A percentile compares a stretch with the other conserved stretches of the same genome.
Evolutionary conservation across 2,888 invertebrate species (phyloP).

Genomic region (Neoscelio sp.): DNA sequence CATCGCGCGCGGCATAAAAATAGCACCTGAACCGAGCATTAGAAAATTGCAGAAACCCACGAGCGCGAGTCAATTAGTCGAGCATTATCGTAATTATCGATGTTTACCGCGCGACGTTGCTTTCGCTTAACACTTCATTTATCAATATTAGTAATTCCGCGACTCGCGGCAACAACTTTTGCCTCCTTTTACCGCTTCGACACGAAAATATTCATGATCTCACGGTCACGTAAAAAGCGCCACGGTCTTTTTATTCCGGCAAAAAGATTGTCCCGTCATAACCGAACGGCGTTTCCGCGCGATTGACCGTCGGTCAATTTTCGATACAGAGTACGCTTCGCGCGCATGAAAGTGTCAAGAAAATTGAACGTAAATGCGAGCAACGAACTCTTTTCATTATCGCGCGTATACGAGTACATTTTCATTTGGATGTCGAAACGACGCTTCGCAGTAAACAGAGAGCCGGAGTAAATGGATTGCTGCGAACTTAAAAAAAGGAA

Average conservation of each 20-base stretch:
- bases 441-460: slow-evolving; percentile 46
- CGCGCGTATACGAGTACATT: slow-evolving; percentile 7
- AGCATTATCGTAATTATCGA: slow-evolving; percentile 31
- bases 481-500: slow-evolving; percentile 42
- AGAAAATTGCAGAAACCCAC: slow-evolving; percentile 19
- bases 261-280: no score
- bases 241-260: no score
- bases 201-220: background rate
- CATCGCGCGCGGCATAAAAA: slow-evolving; percentile 5
- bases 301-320: no score
- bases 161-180: background rate
- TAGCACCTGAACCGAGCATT: background rate
- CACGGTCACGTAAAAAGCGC: background rate
- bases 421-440: slow-evolving; percentile 55
- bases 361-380: no score
- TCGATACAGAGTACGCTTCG: no score
- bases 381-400: no score
- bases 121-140: slow-evolving; percentile 35
- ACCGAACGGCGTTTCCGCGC: no score
- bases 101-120: slow-evolving; percentile 24
- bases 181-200: background rate
- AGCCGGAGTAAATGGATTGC: slow-evolving; percentile 37
- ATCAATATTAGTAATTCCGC: slow-evolving; percentile 32
- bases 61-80: background rate
- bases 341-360: no score